Evolutionary conservation across 2,888 invertebrate species (phyloP).

Genomic region (Cenopis cana): DNA sequence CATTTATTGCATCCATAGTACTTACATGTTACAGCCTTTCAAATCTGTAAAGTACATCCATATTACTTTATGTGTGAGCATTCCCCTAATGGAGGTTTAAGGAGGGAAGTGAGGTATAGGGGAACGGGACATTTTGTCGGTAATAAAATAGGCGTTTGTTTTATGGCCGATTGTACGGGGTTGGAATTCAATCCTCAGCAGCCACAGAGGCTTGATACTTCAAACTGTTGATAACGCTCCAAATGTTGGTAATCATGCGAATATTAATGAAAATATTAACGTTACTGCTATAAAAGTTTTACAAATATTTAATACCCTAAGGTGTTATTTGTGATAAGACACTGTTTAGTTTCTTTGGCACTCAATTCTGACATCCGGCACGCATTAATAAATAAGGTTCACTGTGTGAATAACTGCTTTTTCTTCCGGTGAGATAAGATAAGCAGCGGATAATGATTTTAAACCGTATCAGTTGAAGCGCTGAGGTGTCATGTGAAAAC

Average conservation of each 20-base stretch:
- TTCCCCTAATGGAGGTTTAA: no score
- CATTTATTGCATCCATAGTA: no score
- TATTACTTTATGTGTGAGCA: no score
- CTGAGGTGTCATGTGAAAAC: slow-evolving; percentile 8
- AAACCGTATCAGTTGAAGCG: slow-evolving; percentile 17
- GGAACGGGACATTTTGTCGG: no score
- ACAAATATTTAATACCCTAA: slow-evolving; percentile 7
- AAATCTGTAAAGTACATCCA: no score
- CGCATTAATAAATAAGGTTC: slow-evolving; percentile 48
- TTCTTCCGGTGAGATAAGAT: slow-evolving; percentile 56
- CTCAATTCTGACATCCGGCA: slow-evolving; percentile 44
- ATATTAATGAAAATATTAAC: not conserved
- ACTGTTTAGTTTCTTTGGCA: slow-evolving; percentile 41
- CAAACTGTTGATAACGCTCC: no score
- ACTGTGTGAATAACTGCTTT: slow-evolving; percentile 46
- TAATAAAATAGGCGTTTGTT: no score
- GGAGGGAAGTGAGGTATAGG: no score
- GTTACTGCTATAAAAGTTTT: not conserved
- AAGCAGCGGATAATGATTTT: slow-evolving; percentile 42
- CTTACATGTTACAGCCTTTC: no score
- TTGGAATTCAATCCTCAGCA: no score
- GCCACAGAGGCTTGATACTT: no score
- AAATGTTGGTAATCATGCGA: not conserved
- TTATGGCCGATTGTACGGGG: no score
- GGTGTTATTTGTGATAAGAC: slow-evolving; percentile 41